Evolutionary conservation across 2,113 vertebrate species (phyloP), one percentile per base, ranked within the genome.

Genomic region (Mionectes macconnelli): DNA sequence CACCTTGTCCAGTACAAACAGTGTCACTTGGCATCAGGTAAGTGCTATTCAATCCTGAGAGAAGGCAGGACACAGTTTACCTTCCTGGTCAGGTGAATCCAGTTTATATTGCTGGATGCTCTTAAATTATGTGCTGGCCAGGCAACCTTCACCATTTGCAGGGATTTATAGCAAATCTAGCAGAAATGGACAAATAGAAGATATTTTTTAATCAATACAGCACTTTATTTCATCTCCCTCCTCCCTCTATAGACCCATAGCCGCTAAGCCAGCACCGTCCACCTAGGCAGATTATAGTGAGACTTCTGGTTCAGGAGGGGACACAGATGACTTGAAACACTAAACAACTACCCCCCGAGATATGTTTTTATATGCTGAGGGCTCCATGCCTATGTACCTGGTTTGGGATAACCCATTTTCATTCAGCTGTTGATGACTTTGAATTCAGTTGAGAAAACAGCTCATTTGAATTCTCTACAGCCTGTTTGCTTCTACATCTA

Each of bases 401-500:
- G 64, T 76, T 64, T 85, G 44, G 47, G 25, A 89, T 28, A 85
- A 49, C n/a, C 83, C 24, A 75, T 86, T 96, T 94, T 88, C 63
- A 66, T 89, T 77, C 72, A 82, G 47, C 62, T 50, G 59, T 64
- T 86, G 86, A 73, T 76, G 81, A 83, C 69, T 89, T 40, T 42
- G 42, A 69, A 68, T 75, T 62, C 85, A 90, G 59, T 79, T 81
- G 86, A 45, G 76, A 67, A 92, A 95, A 91, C 24, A 95, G 72
- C 53, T 93, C 90, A 91, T 97, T 95, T 88, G 87, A 96, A 97
- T 97, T 97, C 80, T 86, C 55, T 60, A 93, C 62, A 91, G 75
- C 57, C 67, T 89, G 44, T 89, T 91, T 94, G 64, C 70, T 76
- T 84, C 86, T 94, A 57, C 73, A 70, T 88, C 78, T 83, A 86